Conservation (phyloP, 2,797 vertebrate genomes). For the Morus bassanus region DNA sequence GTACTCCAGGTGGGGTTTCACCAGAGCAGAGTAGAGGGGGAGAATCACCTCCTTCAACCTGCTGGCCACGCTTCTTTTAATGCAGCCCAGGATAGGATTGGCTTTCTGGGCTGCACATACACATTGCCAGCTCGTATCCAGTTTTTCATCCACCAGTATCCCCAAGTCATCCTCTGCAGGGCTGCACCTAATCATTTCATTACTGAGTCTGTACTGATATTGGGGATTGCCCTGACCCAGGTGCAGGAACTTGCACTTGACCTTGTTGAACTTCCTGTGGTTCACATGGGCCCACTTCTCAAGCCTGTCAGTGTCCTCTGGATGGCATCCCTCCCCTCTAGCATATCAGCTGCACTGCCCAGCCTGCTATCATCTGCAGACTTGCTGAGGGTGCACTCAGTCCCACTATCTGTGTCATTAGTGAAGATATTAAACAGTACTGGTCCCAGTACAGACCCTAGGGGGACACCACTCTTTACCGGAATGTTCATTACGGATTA, state of each 20-base stretch:
- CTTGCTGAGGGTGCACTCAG: neutral
- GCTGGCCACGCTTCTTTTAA: neutral
- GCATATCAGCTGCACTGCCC: too few species aligned
- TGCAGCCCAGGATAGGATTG: too few species aligned
- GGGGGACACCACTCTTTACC: neutral
- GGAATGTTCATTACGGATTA: neutral
- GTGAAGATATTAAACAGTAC: neutral
- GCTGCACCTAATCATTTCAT: neutral
- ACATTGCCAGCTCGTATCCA: neutral
- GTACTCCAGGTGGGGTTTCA: neutral
- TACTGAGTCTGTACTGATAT: neutral
- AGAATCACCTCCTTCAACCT: neutral
- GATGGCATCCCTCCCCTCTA: neutral
- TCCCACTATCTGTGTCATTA: neutral
- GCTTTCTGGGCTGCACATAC: neutral
- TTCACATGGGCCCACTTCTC: neutral
- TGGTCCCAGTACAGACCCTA: neutral
- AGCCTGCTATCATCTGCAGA: neutral
- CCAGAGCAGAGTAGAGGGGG: too few species aligned
- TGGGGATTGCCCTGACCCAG: neutral
- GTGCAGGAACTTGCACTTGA: neutral
- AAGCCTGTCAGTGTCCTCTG: neutral
- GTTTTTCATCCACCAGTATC: neutral
- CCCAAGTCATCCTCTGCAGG: neutral
- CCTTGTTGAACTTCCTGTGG: neutral